phyloP scores from a whole-genome alignment of 2,797 vertebrate genomes.

The Scomberomorus guttatus region DNA sequence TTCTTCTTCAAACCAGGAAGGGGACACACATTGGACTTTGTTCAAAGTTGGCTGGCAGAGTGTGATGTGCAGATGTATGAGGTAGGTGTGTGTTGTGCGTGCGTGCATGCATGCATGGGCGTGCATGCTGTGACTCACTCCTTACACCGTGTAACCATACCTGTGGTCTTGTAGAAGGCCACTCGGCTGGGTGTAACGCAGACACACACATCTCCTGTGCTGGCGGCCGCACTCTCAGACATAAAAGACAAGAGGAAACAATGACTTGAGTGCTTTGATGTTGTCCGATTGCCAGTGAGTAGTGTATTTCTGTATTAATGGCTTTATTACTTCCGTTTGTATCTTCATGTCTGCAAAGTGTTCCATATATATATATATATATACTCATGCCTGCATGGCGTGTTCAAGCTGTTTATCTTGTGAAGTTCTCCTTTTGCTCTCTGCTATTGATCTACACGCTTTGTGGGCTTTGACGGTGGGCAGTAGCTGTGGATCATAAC shows the following conservation, averaged over 20 bases:
- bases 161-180: conserved; percentile 12
- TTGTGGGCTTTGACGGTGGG: conserved; percentile 21
- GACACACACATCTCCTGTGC: not conserved
- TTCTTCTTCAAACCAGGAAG: conserved; percentile 62
- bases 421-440: conserved; percentile 25
- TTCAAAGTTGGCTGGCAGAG: conserved; percentile 22
- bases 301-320: not conserved
- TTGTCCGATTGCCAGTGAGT: not conserved
- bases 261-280: not conserved
- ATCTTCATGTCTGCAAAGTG: not conserved
- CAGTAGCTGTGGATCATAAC: conserved; percentile 45
- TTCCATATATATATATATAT: not conserved
- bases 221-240: not conserved
- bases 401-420: conserved; percentile 16
- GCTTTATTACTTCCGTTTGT: not conserved
- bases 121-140: conserved; percentile 63
- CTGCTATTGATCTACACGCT: conserved; percentile 46
- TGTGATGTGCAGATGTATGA: conserved; percentile 36
- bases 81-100: conserved; percentile 29
- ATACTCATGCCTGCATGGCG: not conserved
- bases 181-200: conserved; percentile 13
- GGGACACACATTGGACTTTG: conserved; percentile 67
- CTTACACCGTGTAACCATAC: conserved; percentile 17
- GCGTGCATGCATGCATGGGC: conserved; percentile 28
- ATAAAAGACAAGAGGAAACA: not conserved